Conservation (phyloP, 2,113 vertebrate genomes). For the Lichenostomus cassidix region DNA sequence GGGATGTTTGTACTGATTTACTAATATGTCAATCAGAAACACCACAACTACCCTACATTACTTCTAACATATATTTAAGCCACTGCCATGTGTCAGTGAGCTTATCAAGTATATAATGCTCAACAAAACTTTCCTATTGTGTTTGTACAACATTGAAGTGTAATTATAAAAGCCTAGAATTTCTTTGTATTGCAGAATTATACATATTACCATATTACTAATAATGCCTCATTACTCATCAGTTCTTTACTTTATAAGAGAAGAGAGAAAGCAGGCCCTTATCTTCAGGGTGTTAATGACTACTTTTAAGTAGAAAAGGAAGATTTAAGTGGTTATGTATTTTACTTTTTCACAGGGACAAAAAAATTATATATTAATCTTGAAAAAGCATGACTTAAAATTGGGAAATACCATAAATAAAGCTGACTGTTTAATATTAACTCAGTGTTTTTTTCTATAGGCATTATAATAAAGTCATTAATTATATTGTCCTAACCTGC, state of each 20-base stretch:
- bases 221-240: not conserved
- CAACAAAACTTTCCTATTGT: not conserved
- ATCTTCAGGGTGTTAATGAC: not conserved
- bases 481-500: not conserved
- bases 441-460: not conserved
- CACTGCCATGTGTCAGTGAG: not conserved
- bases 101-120: not conserved
- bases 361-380: not conserved
- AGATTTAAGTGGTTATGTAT: not conserved
- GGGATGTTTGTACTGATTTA: not conserved
- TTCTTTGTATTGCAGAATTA: not conserved
- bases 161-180: not conserved
- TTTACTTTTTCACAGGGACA: not conserved
- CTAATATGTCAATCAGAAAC: slow-evolving; percentile 24
- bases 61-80: not conserved
- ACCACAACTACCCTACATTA: not conserved
- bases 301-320: not conserved
- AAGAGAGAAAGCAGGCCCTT: not conserved
- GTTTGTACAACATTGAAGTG: not conserved
- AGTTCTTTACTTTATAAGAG: not conserved
- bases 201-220: not conserved
- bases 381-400: not conserved
- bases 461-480: not conserved
- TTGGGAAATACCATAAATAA: not conserved
- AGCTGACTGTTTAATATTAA: not conserved